These are phyloP conservation scores for Lasioglossum morio DNA, from an alignment of 2,888 invertebrate species.

Conservation along the genomic window DNA sequence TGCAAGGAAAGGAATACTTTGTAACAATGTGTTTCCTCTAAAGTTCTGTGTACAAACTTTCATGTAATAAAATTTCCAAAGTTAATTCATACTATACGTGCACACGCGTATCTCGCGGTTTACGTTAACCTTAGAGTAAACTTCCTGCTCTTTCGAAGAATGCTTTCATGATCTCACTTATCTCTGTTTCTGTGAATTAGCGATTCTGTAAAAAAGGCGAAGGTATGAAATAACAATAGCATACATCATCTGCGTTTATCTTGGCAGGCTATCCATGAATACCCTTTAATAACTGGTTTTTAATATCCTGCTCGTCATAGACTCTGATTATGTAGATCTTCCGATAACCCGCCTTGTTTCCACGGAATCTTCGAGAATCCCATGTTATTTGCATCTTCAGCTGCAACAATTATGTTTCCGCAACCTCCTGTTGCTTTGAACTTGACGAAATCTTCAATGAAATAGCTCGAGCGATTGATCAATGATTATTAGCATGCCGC, in stretches of 20 bases:
- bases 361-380: constrained; percentile 54
- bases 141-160: constrained; percentile 22
- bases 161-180: constrained; percentile 16
- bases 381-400: constrained; percentile 47
- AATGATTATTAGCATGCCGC: neutral
- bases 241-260: constrained; percentile 57
- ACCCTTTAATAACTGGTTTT: constrained; percentile 70
- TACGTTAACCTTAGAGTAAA: neutral
- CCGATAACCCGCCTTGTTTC: constrained; percentile 55
- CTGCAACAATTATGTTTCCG: constrained; percentile 36
- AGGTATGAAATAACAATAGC: constrained; percentile 49
- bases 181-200: constrained; percentile 34
- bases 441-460: neutral
- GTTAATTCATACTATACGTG: neutral
- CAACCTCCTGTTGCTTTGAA: constrained; percentile 11
- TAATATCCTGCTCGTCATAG: constrained; percentile 64
- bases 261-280: constrained; percentile 39
- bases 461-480: neutral
- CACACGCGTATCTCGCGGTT: neutral
- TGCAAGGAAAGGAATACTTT: neutral
- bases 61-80: neutral
- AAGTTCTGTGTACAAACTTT: neutral
- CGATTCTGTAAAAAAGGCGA: constrained; percentile 47
- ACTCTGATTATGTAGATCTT: constrained; percentile 61
- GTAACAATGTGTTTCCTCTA: neutral